Conservation (phyloP, 2,888 invertebrate species). For the Rhorus exstirpatorius region DNA sequence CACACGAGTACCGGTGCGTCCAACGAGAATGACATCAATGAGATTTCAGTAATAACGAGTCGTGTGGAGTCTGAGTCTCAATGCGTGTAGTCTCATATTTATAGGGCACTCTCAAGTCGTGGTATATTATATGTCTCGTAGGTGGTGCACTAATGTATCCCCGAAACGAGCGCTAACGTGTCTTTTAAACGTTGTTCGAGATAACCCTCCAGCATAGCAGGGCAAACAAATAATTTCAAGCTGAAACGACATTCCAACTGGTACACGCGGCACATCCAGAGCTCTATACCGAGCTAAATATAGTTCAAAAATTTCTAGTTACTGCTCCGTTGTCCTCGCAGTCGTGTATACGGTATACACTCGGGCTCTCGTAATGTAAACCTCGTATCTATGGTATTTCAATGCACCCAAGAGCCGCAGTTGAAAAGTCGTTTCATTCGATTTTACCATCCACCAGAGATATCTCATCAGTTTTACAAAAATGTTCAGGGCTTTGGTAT, state of each 20-base stretch:
- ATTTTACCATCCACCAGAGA: constrained; percentile 2
- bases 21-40: constrained; percentile 14
- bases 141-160: background rate
- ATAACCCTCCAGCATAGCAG: constrained; percentile 47
- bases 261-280: constrained; percentile 50
- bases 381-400: constrained; percentile 32
- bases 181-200: constrained; percentile 61
- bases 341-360: constrained; percentile 16
- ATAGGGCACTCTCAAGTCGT: background rate
- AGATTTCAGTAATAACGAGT: constrained; percentile 1
- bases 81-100: constrained; percentile 1
- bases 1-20: background rate
- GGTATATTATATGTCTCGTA: background rate
- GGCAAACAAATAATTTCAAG: constrained; percentile 72
- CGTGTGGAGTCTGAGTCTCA: constrained; percentile 6
- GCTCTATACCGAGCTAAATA: constrained; percentile 59
- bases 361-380: constrained; percentile 27
- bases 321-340: constrained; percentile 36
- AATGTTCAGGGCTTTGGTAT: background rate
- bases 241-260: constrained; percentile 70
- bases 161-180: constrained; percentile 20
- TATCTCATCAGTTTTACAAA: background rate
- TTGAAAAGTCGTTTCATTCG: background rate
- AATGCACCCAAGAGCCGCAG: constrained; percentile 11
- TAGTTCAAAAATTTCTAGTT: constrained; percentile 63